Conservation (phyloP, 2,888 invertebrate species). For the Galerucella nymphaeae region DNA sequence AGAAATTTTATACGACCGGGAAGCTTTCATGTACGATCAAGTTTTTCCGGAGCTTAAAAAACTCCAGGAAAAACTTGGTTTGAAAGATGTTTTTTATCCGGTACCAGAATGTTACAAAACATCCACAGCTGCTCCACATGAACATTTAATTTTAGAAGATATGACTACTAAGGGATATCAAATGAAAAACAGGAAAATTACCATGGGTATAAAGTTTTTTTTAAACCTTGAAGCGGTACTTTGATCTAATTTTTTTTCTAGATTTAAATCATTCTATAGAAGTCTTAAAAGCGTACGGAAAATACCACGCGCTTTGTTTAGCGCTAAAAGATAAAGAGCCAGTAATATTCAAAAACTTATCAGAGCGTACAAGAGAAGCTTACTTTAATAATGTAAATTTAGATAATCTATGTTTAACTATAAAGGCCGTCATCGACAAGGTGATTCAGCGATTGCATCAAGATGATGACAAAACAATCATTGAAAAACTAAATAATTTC, state of each 20-base stretch:
- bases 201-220: conserved; percentile 5
- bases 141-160: conserved; percentile 37
- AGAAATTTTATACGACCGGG: conserved; percentile 27
- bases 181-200: conserved; percentile 31
- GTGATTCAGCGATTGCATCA: conserved; percentile 29
- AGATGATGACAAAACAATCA: conserved; percentile 20
- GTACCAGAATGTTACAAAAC: conserved; percentile 21
- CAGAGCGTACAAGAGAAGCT: conserved; percentile 20
- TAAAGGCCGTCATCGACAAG: conserved; percentile 26
- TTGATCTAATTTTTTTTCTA: neutral
- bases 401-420: conserved; percentile 20
- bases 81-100: conserved; percentile 25
- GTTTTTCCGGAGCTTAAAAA: conserved; percentile 25
- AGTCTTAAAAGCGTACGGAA: conserved; percentile 30
- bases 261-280: conserved; percentile 28
- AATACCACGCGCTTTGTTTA: conserved; percentile 29
- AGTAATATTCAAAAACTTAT: conserved; percentile 20
- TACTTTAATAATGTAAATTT: conserved; percentile 30
- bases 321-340: conserved; percentile 29
- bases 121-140: conserved; percentile 19
- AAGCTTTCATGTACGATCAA: conserved; percentile 29
- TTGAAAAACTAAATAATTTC: conserved; percentile 30
- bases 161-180: conserved; percentile 26
- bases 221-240: neutral
- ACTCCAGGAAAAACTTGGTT: conserved; percentile 19